A percentile compares a stretch with the other conserved stretches of the same genome.
phyloP scores from a whole-genome alignment of 2,113 vertebrate species.

The Ageneiosus marmoratus region DNA sequence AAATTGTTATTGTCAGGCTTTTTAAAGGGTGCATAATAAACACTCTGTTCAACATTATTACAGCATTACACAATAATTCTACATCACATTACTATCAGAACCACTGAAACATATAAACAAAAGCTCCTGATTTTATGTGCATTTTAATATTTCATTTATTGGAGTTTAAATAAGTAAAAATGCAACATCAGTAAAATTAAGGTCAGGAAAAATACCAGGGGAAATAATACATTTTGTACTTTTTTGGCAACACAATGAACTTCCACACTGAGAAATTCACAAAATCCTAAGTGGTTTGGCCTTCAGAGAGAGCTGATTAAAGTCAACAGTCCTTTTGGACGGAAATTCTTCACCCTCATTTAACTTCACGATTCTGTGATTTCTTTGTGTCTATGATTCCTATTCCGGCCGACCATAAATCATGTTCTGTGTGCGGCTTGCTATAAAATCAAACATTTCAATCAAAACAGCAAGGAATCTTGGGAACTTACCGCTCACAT shows the following conservation, averaged over 20 bases:
- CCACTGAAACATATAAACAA: neutral
- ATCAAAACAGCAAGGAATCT: slow-evolving; percentile 60
- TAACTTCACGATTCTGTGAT: slow-evolving; percentile 29
- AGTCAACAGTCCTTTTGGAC: slow-evolving; percentile 60
- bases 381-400: slow-evolving; percentile 29
- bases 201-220: neutral
- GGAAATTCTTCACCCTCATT: slow-evolving; percentile 58
- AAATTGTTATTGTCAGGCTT: neutral
- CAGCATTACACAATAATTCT: neutral
- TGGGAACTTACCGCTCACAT: slow-evolving; percentile 63
- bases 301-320: slow-evolving; percentile 47
- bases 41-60: neutral
- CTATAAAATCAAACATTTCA: slow-evolving; percentile 60
- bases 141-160: neutral
- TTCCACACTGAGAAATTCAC: neutral
- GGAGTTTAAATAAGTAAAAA: neutral
- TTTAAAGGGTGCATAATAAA: neutral
- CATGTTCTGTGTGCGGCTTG: slow-evolving; percentile 25
- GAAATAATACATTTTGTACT: neutral
- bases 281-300: slow-evolving; percentile 29
- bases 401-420: slow-evolving; percentile 20
- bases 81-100: neutral
- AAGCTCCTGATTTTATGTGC: neutral
- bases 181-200: neutral
- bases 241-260: neutral